Conservation (phyloP, 1,140 invertebrate genomes). For the Bicyclus anynana region DNA sequence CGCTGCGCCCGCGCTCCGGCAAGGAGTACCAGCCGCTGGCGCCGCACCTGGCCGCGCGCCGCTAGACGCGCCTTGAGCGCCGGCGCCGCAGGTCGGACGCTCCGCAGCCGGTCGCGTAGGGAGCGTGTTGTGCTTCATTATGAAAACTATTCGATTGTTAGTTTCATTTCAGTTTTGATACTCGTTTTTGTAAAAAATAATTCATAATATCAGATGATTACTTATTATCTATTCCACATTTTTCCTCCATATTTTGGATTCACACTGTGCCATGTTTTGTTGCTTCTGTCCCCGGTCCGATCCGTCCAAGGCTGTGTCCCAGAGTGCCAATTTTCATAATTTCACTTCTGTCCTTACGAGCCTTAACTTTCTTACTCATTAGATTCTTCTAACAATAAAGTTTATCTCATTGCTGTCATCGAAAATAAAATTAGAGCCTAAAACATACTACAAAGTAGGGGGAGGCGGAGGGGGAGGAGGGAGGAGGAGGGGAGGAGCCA, state of each 20-base stretch:
- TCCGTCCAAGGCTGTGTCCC: conserved; percentile 35
- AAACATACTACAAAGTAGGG: not conserved
- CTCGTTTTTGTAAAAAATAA: too few relatives aligned
- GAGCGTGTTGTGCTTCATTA: too few relatives aligned
- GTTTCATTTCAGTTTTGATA: too few relatives aligned
- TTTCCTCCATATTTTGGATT: too few relatives aligned
- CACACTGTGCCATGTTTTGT: too few relatives aligned
- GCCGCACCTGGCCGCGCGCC: conserved; percentile 24
- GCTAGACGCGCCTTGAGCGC: conserved; percentile 10
- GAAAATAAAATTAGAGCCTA: not conserved
- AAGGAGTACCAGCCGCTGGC: conserved; percentile 84
- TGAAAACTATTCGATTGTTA: too few relatives aligned
- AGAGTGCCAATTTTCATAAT: conserved; percentile 27
- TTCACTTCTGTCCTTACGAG: conserved; percentile 17
- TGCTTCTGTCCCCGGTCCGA: conserved; percentile 33
- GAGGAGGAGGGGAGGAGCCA: too few relatives aligned
- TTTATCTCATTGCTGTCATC: too few relatives aligned
- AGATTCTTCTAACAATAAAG: not conserved
- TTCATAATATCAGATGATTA: too few relatives aligned
- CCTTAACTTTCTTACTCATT: conserved; percentile 3
- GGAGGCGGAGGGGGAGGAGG: too few relatives aligned
- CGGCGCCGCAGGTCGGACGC: not conserved
- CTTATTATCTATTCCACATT: too few relatives aligned
- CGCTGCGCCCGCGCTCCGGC: conserved; percentile 89
- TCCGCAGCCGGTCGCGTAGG: too few relatives aligned